Conservation (phyloP, 2,113 vertebrate genomes). For the Tenebrosternarchus preto region DNA sequence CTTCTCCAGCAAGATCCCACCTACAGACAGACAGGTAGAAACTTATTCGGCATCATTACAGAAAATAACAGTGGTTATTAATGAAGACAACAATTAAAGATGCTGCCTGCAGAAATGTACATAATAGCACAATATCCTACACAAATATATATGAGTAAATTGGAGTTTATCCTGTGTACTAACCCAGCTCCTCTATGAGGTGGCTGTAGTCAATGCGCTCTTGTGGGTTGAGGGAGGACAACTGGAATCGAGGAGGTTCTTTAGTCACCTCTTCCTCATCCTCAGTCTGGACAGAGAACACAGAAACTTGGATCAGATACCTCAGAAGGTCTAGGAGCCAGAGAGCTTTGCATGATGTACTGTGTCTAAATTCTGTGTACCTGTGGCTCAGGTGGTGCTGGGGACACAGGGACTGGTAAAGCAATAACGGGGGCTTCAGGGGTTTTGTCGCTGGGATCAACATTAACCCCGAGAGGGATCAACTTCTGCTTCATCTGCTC, state of each 20-base stretch:
- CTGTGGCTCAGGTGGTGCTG: conserved; percentile 79
- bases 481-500: conserved; percentile 62
- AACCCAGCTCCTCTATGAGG: conserved; percentile 94
- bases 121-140: background rate
- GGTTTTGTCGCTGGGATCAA: conserved; percentile 70
- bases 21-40: conserved; percentile 62
- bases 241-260: conserved; percentile 81
- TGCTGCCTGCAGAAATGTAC: background rate
- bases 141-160: background rate
- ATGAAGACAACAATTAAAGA: too few relatives aligned
- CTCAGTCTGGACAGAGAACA: conserved; percentile 48
- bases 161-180: conserved; percentile 2
- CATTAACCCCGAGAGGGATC: conserved; percentile 46
- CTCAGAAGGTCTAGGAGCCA: background rate
- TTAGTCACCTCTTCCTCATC: conserved; percentile 62
- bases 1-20: conserved; percentile 88
- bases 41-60: background rate
- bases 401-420: conserved; percentile 84
- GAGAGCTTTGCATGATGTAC: background rate
- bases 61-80: background rate
- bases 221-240: conserved; percentile 94
- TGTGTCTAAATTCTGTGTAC: conserved; percentile 41
- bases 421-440: conserved; percentile 85
- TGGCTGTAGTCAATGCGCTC: conserved; percentile 95
- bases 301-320: background rate